Conservation (phyloP, 1,140 invertebrate genomes). For the Thaumetopoea pityocampa region DNA sequence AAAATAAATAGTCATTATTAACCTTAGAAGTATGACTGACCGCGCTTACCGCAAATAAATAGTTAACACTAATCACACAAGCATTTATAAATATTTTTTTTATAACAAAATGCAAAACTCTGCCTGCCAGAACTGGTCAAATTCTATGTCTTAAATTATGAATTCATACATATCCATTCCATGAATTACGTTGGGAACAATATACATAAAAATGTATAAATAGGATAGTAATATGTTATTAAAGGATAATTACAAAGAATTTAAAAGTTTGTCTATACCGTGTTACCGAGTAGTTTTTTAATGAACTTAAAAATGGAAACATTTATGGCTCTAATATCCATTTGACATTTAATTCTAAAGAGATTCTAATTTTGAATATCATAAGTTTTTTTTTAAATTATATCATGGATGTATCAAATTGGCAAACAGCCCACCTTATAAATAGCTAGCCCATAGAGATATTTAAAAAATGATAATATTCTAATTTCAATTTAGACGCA, state of each 20-base stretch:
- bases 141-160: slow-evolving; percentile 17
- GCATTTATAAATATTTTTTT: slow-evolving; percentile 50
- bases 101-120: slow-evolving; percentile 28
- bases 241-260: slow-evolving; percentile 45
- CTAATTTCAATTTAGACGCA: too few species aligned
- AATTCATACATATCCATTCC: slow-evolving; percentile 64
- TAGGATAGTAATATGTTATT: slow-evolving; percentile 34
- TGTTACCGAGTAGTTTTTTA: slow-evolving; percentile 1
- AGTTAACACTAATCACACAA: slow-evolving; percentile 66
- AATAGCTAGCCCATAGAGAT: too few species aligned
- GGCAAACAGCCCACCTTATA: too few species aligned
- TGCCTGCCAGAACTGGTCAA: slow-evolving; percentile 30
- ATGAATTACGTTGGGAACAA: slow-evolving; percentile 55
- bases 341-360: too few species aligned
- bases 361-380: too few species aligned
- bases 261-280: slow-evolving; percentile 16
- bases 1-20: slow-evolving; percentile 50
- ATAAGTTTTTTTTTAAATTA: too few species aligned
- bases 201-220: slow-evolving; percentile 51
- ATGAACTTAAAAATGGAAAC: too few species aligned
- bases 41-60: slow-evolving; percentile 53
- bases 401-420: too few species aligned
- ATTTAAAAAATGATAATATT: too few species aligned
- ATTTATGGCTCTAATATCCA: too few species aligned
- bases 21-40: slow-evolving; percentile 50